Percentiles rank a stretch among this genome's conserved stretches.
These are phyloP conservation scores for Urocyon cinereoargenteus DNA, from an alignment of 2,797 vertebrate genomes.

Conservation along the genomic window DNA sequence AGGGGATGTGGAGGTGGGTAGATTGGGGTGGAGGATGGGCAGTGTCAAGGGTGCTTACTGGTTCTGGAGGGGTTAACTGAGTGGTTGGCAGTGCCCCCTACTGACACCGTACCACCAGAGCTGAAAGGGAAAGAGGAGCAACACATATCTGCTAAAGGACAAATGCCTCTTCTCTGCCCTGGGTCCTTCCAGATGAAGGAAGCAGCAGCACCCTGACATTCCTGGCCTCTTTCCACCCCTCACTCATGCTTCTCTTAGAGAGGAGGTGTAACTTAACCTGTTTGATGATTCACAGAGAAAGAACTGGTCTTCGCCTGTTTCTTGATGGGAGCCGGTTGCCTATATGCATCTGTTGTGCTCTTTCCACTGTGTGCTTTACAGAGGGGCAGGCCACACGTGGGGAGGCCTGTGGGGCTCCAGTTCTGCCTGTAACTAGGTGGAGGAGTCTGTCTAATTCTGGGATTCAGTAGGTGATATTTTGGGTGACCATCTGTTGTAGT, in stretches of 20 bases:
- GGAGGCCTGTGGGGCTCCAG: neutral
- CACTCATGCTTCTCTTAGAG: neutral
- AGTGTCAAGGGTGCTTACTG: neutral
- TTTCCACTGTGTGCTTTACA: neutral
- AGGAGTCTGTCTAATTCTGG: constrained; percentile 15
- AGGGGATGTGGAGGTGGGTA: neutral
- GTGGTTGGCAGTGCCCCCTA: neutral
- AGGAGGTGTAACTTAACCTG: neutral
- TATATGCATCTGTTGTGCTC: neutral
- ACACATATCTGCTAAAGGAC: neutral
- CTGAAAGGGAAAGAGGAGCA: neutral
- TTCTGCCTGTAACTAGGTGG: neutral
- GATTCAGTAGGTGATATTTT: constrained; percentile 45
- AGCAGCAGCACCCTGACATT: neutral
- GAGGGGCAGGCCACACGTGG: neutral
- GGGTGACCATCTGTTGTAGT: constrained; percentile 44
- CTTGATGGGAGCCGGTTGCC: neutral
- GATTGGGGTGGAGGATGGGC: neutral
- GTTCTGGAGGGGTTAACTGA: neutral
- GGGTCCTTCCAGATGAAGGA: neutral
- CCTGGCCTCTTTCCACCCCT: neutral
- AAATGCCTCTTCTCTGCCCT: neutral
- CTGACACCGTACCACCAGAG: neutral
- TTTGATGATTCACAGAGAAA: neutral
- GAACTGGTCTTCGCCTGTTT: neutral